Base-by-base conservation (phyloP, 2,888 invertebrate species). In the Callimorpha dominula region DNA sequence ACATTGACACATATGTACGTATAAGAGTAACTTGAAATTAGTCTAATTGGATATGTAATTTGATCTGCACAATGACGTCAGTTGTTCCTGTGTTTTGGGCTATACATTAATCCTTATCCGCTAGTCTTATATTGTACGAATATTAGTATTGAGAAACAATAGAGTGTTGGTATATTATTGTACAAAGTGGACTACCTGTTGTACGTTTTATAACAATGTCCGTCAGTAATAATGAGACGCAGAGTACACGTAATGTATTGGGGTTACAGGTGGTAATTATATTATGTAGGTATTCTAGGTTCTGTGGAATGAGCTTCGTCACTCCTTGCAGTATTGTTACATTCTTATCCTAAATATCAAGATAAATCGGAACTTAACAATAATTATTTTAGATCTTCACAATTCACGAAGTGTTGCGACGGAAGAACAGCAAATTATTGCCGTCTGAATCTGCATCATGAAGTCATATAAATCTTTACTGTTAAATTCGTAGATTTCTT, bases 61-160 rank as follows among this genome's bases (percentile, higher is more conserved):
- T 11, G 50, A 67, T 57, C 54, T 43, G 42, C 4, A 0, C 20
- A 43, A 43, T 63, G 65, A 81, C 69, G 65, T 40, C 62, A 60
- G 54, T 43, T 67, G 54, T 42, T 20, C 7, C 67, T 67, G 43
- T 43, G 54, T 72, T 78, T 72, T 76, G 72, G 72, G 65, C 73
- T 71, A 74, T 76, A 72, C 68, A 31, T 73, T 72, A 78, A 78
- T 80, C 82, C 76, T 71, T 65, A 81, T 73, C 78, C 76, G 78
- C 72, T 12, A 40, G 50, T 12, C 67, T 79, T 81, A 68, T 78
- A 75, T 74, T 80, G 74, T 70, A 68, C 60, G 70, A 49, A 1
- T 6, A 17, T 64, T n/a, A n/a, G 12, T 82, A 78, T 82, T 84
- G 78, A 70, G 60, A 82, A 83, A 87, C 84, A 85, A 81, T 75